Percentiles rank a stretch among this genome's conserved stretches.
These are phyloP conservation scores for Brachypteracias leptosomus DNA, from an alignment of 2,113 vertebrate genomes.

Conservation along the genomic window DNA sequence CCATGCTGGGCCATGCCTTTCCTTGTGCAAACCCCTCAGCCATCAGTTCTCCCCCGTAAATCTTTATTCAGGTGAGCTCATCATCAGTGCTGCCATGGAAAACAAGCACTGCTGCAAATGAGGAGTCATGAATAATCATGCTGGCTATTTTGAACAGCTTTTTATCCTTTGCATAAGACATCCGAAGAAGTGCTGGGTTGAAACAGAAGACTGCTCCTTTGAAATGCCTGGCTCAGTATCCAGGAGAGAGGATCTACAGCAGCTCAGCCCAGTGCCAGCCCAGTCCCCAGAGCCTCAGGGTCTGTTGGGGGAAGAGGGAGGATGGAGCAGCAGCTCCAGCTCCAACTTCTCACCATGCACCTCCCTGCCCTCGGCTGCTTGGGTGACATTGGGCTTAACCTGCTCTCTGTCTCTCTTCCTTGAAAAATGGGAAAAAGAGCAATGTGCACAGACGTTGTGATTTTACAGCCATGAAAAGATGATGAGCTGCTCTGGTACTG, in stretches of 20 bases:
- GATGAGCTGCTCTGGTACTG: not conserved
- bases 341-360: not conserved
- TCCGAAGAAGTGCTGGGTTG: not conserved
- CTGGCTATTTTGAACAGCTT: constrained; percentile 53
- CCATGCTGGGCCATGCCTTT: not conserved
- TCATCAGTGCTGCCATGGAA: not conserved
- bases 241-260: not conserved
- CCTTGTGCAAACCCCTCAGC: not conserved
- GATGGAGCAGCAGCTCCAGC: not conserved
- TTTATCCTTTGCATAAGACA: not conserved
- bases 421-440: not conserved
- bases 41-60: not conserved
- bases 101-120: constrained; percentile 4
- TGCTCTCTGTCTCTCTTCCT: too few relatives aligned
- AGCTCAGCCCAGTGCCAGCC: not conserved
- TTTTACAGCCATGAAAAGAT: not conserved
- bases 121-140: constrained; percentile 54
- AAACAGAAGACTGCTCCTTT: not conserved
- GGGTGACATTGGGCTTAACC: not conserved
- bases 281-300: not conserved
- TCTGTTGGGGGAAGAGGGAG: not conserved
- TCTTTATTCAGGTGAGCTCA: constrained; percentile 44
- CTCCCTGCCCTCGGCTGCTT: not conserved
- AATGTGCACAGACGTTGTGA: accelerated
- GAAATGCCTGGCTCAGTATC: not conserved